phyloP scores from a whole-genome alignment of 2,797 vertebrate genomes.

The Chrosomus eos region DNA sequence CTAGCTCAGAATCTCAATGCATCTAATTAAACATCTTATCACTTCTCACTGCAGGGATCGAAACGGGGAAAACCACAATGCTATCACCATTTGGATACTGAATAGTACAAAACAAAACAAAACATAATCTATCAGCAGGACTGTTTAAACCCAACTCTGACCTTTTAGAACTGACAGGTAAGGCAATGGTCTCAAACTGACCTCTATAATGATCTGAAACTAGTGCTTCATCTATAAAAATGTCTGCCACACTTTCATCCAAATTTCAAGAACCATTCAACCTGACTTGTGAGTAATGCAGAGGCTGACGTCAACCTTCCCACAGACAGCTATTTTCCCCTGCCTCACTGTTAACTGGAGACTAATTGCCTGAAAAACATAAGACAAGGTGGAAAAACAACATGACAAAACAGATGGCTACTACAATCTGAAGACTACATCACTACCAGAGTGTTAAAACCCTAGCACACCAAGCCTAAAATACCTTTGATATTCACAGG shows the following conservation, averaged over 20 bases:
- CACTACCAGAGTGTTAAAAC: not conserved
- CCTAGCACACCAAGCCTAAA: slow-evolving; percentile 3
- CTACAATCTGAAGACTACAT: not conserved
- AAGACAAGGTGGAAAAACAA: not conserved
- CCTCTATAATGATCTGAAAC: not conserved
- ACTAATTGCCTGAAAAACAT: slow-evolving; percentile 11
- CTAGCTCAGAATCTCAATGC: slow-evolving; percentile 10
- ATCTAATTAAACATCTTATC: slow-evolving; percentile 27
- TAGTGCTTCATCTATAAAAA: slow-evolving; percentile 14
- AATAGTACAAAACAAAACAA: not conserved
- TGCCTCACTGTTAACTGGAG: not conserved
- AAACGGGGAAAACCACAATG: slow-evolving; percentile 9
- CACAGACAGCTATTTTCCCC: not conserved
- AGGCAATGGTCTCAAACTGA: not conserved
- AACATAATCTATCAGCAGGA: not conserved
- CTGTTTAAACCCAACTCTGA: not conserved
- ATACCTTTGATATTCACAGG: slow-evolving; percentile 13
- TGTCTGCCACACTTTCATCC: not conserved
- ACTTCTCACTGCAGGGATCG: slow-evolving; percentile 3
- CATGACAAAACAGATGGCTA: not conserved
- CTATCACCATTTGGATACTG: slow-evolving; percentile 34
- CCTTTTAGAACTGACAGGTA: not conserved
- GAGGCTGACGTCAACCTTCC: not conserved
- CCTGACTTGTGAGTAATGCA: not conserved
- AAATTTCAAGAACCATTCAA: not conserved